phyloP scores from a whole-genome alignment of 2,113 vertebrate species.

The Poeciliopsis occidentalis region DNA sequence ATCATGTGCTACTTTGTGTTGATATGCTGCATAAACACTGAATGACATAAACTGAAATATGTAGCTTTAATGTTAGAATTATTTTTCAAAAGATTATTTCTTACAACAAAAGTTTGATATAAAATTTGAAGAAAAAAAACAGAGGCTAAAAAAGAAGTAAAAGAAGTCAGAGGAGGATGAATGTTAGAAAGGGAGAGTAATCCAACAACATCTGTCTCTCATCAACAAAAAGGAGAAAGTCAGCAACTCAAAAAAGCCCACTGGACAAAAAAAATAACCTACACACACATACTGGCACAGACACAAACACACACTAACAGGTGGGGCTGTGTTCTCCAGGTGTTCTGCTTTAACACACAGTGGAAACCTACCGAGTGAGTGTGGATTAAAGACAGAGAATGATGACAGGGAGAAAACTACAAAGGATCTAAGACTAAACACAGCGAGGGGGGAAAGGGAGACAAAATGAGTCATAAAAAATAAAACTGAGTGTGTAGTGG shows the following conservation, averaged over 20 bases:
- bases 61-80: too few relatives aligned
- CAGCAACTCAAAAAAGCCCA: constrained; percentile 68
- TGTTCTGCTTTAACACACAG: constrained; percentile 63
- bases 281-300: constrained; percentile 7
- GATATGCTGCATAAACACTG: not conserved
- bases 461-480: constrained; percentile 20
- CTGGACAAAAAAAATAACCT: constrained; percentile 42
- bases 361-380: constrained; percentile 59
- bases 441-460: not conserved
- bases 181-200: constrained; percentile 37
- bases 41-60: not conserved
- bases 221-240: constrained; percentile 75
- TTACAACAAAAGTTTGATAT: constrained; percentile 41
- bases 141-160: not conserved
- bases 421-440: constrained; percentile 31
- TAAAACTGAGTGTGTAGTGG: constrained; percentile 31
- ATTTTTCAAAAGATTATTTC: too few relatives aligned
- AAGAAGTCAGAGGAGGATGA: constrained; percentile 30
- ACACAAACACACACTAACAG: constrained; percentile 50
- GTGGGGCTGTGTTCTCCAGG: constrained; percentile 64
- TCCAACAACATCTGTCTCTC: constrained; percentile 77
- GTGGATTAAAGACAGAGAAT: constrained; percentile 24
- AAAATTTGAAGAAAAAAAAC: constrained; percentile 50
- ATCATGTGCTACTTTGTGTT: not conserved
- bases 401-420: constrained; percentile 23